These are phyloP conservation scores for Crematogaster levior DNA, from an alignment of 2,888 invertebrate species.

Conservation along the genomic window DNA sequence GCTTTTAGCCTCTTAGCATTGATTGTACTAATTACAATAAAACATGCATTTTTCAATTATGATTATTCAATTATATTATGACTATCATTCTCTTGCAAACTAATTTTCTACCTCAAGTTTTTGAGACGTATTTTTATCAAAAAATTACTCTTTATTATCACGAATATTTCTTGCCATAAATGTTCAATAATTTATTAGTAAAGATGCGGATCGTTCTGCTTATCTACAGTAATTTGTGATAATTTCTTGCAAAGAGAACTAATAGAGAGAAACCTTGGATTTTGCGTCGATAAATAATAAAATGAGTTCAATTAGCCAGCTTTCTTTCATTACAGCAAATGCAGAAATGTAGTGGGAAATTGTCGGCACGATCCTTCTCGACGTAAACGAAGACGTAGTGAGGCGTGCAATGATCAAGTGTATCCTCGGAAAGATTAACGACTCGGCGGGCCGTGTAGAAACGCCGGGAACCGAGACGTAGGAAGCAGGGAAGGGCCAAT, in stretches of 20 bases:
- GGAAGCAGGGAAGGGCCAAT: constrained; percentile 71
- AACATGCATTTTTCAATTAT: not conserved
- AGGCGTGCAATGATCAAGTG: constrained; percentile 76
- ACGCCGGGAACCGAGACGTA: constrained; percentile 62
- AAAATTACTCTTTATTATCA: not conserved
- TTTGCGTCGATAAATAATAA: constrained; percentile 40
- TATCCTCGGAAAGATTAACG: constrained; percentile 74
- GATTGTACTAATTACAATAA: not conserved
- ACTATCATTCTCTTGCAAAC: not conserved
- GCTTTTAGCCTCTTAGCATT: not conserved
- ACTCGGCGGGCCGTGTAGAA: constrained; percentile 64
- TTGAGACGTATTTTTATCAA: not conserved
- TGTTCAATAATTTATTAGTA: not conserved
- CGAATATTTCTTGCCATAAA: not conserved
- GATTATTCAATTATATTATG: not conserved
- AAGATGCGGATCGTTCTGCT: not conserved
- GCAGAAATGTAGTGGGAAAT: constrained; percentile 72
- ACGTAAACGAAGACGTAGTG: constrained; percentile 76
- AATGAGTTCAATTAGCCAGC: constrained; percentile 15
- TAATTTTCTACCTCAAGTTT: not conserved
- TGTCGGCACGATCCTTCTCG: constrained; percentile 72
- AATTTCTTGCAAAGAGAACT: not conserved
- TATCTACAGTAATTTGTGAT: not conserved
- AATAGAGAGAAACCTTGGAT: not conserved
- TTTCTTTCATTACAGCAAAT: constrained; percentile 45